Base-by-base conservation (phyloP, 2,888 invertebrate genomes). In the Bruchidius siliquastri region DNA sequence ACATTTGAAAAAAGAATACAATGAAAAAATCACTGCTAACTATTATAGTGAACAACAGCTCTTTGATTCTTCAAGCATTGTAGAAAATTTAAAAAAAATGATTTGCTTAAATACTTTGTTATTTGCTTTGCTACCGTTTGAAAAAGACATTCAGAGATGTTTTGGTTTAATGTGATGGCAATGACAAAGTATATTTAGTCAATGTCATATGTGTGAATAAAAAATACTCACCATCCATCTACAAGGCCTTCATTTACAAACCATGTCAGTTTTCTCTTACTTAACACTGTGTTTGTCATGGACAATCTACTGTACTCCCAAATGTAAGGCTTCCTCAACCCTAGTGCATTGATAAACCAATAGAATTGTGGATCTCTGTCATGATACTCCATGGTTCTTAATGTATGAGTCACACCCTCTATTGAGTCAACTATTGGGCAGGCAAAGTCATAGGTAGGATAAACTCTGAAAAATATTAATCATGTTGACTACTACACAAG, bases 371-470 rank as follows among this genome's bases (percentile, higher is more conserved):
- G 95, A 86, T 99, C 99, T 26, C 98, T 89, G 86, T 99, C 99
- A 84, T 97, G 97, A 86, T 99, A 99, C 87, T 99, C 99, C 88
- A 97, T 99, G 0, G 99, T 99, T 71, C 99, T 90, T 72, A 99
- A 88, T 0, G 98, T 96, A 85, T 99, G 99, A 0, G 99, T 99
- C 21, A 99, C 98, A 73, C 95, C 94, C 88, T 99, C 99, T 71
- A 98, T 90, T 20, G 97, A 94, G 87, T 99, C 99, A 71, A 99
- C 99, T 83, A 99, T 98, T 0, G 99, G 99, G 84, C 99, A 99
- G 0, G 99, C 98, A 88, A 99, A 99, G 88, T 99, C 99, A 84
- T 99, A 99, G 0, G 99, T 99, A 22, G 99, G 99, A 87, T 99
- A 99, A 0, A 98, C 98, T 84, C 97, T 97, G 86, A 21, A 87